Evolutionary conservation across 2,113 vertebrate species (phyloP), one percentile per base, ranked within the genome.

Genomic region (Galbula dea): DNA sequence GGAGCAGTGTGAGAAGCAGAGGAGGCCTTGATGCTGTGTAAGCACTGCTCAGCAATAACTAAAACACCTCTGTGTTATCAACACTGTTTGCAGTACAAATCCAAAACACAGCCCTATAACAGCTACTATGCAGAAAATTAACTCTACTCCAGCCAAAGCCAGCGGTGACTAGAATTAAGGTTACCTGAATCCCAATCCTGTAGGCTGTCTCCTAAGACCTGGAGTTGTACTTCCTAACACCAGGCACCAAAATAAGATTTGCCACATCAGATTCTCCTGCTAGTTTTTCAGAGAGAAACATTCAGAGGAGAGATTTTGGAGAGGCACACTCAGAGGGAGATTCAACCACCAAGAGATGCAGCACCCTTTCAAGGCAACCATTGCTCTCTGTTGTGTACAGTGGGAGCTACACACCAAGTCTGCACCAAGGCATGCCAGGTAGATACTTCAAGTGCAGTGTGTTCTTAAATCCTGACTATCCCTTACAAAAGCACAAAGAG

Each of bases 31-130:
- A 59, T 3, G 1, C 48, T 51, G 16, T 84, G 36, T n/a, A 67
- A 82, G 49, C 14, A 5, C 46, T 24, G 23, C 48, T 51, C 30
- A 65, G 58, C 67, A 59, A 8, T 59, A 83, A 72, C 1, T 2
- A 92, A 88, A 92, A 86, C 72, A 93, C 55, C 52, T 30, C 62
- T 37, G 11, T 27, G 10, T 79, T 94, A 96, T 94, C 93, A 83
- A 18, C 29, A 20, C 34, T 79, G 71, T 68, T 93, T 88, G 19
- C 58, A 65, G 41, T 52, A 66, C 17, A 92, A 82, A 89, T 93
- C 48, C 71, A 63, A 93, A 94, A 76, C 54, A 67, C 0, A 67
- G 57, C 41, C 61, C 27, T 17, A 22, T 37, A 59, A 7, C 6
- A 68, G 67, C 36, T 73, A 27, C 46, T 57, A 7, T 11, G 58